Conservation (phyloP, 2,113 vertebrate genomes). For the Potamarius usumacintae region DNA sequence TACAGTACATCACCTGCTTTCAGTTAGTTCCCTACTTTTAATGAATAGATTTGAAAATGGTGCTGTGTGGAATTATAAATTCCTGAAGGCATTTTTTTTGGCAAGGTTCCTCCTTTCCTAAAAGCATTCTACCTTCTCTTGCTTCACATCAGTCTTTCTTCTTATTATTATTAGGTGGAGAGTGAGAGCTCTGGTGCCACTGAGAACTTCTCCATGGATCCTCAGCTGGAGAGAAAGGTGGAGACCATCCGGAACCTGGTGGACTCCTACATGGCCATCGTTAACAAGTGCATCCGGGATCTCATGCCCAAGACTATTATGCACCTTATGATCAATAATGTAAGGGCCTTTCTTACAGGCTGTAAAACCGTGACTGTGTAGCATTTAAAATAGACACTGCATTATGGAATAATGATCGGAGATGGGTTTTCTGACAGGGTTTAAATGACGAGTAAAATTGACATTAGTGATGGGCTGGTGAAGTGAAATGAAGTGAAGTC, state of each 20-base stretch:
- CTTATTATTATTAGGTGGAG: slow-evolving; percentile 74
- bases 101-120: neutral
- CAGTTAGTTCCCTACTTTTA: neutral
- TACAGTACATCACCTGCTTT: neutral
- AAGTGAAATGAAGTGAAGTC: neutral
- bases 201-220: slow-evolving; percentile 96
- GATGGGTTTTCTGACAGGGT: neutral
- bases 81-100: neutral
- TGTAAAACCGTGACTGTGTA: no score
- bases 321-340: slow-evolving; percentile 97
- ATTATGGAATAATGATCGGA: neutral
- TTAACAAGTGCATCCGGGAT: slow-evolving; percentile 94
- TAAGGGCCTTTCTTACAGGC: slow-evolving; percentile 63
- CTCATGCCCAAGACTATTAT: slow-evolving; percentile 96
- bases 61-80: neutral
- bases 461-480: neutral
- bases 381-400: neutral
- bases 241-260: slow-evolving; percentile 96
- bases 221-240: slow-evolving; percentile 94
- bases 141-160: neutral
- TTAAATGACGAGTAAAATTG: neutral
- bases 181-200: slow-evolving; percentile 81
- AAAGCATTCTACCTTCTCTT: neutral
- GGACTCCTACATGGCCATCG: slow-evolving; percentile 97
- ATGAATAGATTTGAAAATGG: neutral